phyloP scores from a whole-genome alignment of 2,113 vertebrate genomes.

The Saiga tatarica region DNA sequence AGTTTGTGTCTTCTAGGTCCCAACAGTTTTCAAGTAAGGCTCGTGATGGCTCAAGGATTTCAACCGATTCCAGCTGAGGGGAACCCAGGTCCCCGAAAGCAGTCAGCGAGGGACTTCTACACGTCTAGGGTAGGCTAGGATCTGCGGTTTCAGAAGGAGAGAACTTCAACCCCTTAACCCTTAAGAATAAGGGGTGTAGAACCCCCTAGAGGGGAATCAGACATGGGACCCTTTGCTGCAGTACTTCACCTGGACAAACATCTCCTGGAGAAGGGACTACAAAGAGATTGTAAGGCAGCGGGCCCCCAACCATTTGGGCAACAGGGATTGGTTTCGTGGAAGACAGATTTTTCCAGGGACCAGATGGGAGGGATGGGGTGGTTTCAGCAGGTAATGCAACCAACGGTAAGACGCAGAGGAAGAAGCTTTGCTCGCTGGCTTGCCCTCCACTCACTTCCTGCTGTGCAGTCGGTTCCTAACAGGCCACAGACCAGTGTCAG shows the following conservation, averaged over 20 bases:
- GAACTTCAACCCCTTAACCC: not conserved
- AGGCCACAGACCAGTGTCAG: not conserved
- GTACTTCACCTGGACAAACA: not conserved
- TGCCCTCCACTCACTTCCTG: not conserved
- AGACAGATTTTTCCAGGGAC: not conserved
- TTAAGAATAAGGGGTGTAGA: not conserved
- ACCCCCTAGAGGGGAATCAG: not conserved
- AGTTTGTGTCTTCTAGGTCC: not conserved
- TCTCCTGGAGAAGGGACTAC: not conserved
- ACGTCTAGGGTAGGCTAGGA: not conserved
- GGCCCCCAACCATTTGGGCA: not conserved
- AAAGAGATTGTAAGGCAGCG: not conserved
- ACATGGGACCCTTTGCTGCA: not conserved
- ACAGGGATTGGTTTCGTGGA: not conserved
- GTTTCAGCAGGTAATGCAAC: not conserved
- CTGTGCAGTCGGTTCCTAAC: not conserved
- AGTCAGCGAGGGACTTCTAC: not conserved
- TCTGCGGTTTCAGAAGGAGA: not conserved
- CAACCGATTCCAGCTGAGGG: not conserved
- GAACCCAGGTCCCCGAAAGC: not conserved
- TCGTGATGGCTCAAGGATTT: not conserved
- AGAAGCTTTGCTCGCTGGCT: not conserved
- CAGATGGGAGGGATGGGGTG: not conserved
- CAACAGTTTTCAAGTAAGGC: not conserved
- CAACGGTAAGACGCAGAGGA: not conserved